phyloP scores from a whole-genome alignment of 2,888 invertebrate genomes.

The Drosophila niveifrons region DNA sequence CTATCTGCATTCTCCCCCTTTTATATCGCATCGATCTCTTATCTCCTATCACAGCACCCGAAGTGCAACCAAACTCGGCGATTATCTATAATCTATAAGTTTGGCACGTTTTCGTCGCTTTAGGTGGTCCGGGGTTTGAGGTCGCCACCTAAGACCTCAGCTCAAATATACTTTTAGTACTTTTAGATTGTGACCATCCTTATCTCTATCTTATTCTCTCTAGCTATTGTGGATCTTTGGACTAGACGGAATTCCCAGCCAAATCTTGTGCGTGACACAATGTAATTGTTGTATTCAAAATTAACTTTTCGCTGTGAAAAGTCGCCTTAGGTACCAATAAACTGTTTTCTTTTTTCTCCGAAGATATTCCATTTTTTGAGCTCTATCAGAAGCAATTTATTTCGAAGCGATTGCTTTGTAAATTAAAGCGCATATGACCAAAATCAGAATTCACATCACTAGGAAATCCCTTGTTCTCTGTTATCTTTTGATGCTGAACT shows the following conservation, averaged over 20 bases:
- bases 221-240: conserved; percentile 31
- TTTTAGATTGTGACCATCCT: conserved; percentile 3
- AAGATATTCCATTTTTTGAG: not conserved
- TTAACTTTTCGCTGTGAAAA: not conserved
- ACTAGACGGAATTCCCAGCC: conserved; percentile 43
- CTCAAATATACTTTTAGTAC: not conserved
- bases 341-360: not conserved
- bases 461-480: not conserved
- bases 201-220: conserved; percentile 8
- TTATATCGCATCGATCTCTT: conserved; percentile 5
- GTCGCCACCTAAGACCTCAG: conserved; percentile 7
- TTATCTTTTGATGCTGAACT: not conserved
- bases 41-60: conserved; percentile 12
- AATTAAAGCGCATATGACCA: not conserved
- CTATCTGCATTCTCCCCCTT: not conserved
- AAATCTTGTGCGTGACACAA: not conserved
- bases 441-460: not conserved
- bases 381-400: not conserved
- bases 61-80: not conserved
- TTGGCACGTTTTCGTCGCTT: conserved; percentile 26
- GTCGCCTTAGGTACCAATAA: not conserved
- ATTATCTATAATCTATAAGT: conserved; percentile 23
- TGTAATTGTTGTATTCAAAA: conserved; percentile 9
- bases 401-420: not conserved
- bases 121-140: conserved; percentile 27